phyloP scores from a whole-genome alignment of 2,797 vertebrate species.

The Centropyge bicolor region DNA sequence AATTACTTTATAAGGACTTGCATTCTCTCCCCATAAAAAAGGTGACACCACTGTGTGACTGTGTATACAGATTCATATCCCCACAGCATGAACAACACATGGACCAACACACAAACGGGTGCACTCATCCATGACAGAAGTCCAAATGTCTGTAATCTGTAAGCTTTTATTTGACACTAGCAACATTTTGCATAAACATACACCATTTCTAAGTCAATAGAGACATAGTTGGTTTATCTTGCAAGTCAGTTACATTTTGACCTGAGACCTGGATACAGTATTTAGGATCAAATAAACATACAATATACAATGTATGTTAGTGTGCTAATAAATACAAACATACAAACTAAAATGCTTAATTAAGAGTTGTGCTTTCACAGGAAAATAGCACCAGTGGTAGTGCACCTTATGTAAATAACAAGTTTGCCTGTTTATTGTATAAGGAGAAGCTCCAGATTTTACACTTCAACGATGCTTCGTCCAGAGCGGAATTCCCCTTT shows the following conservation, averaged over 20 bases:
- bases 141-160: constrained; percentile 9
- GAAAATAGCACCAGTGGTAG: neutral
- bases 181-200: constrained; percentile 33
- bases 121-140: constrained; percentile 29
- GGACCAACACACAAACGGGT: neutral
- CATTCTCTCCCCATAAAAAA: too few relatives aligned
- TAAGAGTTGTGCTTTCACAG: neutral
- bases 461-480: constrained; percentile 7
- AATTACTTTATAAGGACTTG: too few relatives aligned
- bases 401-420: neutral
- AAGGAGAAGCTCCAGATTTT: constrained; percentile 5
- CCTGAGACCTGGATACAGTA: constrained; percentile 18
- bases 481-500: constrained; percentile 40
- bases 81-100: too few relatives aligned
- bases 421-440: neutral
- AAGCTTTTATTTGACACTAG: constrained; percentile 60
- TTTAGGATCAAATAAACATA: constrained; percentile 1
- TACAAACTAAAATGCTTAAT: constrained; percentile 14
- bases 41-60: too few relatives aligned
- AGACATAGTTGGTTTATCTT: neutral
- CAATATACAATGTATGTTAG: neutral
- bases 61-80: too few relatives aligned
- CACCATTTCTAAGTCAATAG: neutral
- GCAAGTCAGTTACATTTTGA: constrained; percentile 1
- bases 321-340: constrained; percentile 4